phyloP scores from a whole-genome alignment of 2,113 vertebrate genomes.

The Ondatra zibethicus region DNA sequence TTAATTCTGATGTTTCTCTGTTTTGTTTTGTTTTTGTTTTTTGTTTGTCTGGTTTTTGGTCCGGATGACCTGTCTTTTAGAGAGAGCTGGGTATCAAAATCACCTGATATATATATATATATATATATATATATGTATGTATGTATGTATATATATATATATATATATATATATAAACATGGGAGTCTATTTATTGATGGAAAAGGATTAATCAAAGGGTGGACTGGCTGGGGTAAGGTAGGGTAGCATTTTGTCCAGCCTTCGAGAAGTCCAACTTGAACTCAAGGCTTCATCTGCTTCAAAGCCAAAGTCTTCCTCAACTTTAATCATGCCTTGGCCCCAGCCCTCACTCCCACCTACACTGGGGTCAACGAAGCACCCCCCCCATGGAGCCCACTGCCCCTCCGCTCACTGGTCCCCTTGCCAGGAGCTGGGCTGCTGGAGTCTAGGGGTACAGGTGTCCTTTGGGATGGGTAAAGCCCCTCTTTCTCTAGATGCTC shows the following conservation, averaged over 20 bases:
- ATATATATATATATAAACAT: not conserved
- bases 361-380: slow-evolving; percentile 47
- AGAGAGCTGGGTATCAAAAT: not conserved
- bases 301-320: slow-evolving; percentile 83
- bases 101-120: not conserved
- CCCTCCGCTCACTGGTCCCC: slow-evolving; percentile 75
- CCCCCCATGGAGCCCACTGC: slow-evolving; percentile 65
- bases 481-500: slow-evolving; percentile 81
- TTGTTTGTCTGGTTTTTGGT: not conserved
- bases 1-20: not conserved
- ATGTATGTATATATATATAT: no score
- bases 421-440: slow-evolving; percentile 68
- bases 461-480: slow-evolving; percentile 49
- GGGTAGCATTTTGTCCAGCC: slow-evolving; percentile 80
- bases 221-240: slow-evolving; percentile 83
- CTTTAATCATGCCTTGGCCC: slow-evolving; percentile 68
- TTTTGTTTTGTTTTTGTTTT: not conserved
- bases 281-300: slow-evolving; percentile 81
- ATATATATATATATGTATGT: no score
- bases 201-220: slow-evolving; percentile 77
- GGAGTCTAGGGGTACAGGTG: slow-evolving; percentile 44
- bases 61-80: not conserved
- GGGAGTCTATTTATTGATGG: slow-evolving; percentile 63
- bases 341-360: slow-evolving; percentile 42
- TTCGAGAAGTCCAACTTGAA: slow-evolving; percentile 78